Evolutionary conservation across 1,140 invertebrate species (phyloP).

Genomic region (Macrobrachium nipponense): DNA sequence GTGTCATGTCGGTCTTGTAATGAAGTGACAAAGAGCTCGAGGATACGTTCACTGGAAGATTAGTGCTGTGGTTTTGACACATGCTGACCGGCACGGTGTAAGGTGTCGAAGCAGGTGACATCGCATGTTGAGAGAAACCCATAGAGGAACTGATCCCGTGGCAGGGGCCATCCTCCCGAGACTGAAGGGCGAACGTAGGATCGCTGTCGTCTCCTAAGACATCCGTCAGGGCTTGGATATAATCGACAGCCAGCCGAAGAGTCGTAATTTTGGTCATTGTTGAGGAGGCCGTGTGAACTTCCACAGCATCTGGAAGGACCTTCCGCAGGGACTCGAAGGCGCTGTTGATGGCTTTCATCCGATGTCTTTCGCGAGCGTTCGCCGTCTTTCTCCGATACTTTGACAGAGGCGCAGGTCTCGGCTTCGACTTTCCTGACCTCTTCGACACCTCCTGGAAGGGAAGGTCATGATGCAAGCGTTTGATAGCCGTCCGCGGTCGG

Average conservation of each 20-base stretch:
- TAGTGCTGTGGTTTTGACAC: no score
- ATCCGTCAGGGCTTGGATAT: constrained; percentile 34
- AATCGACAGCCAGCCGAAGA: constrained; percentile 37
- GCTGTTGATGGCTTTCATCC: constrained; percentile 89
- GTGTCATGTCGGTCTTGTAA: no score
- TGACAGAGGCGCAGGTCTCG: constrained; percentile 51
- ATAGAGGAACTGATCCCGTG: no score
- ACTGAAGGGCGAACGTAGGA: no score
- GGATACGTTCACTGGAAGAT: no score
- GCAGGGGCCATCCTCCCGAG: neutral
- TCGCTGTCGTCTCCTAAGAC: constrained; percentile 27
- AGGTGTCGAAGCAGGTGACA: no score
- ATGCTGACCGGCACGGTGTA: no score
- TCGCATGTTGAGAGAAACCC: no score
- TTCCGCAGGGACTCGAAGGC: constrained; percentile 82
- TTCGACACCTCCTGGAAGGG: constrained; percentile 26
- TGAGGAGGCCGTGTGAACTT: constrained; percentile 28
- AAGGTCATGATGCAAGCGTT: constrained; percentile 34
- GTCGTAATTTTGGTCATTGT: constrained; percentile 44
- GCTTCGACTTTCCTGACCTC: constrained; percentile 25
- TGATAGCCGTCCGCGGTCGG: constrained; percentile 32
- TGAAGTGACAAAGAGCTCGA: no score
- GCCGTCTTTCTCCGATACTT: constrained; percentile 90
- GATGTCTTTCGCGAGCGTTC: constrained; percentile 84
- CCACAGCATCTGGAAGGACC: constrained; percentile 75